These are phyloP conservation scores for Drosophila pseudoananassae DNA, from an alignment of 1,140 invertebrate species.

Conservation along the genomic window DNA sequence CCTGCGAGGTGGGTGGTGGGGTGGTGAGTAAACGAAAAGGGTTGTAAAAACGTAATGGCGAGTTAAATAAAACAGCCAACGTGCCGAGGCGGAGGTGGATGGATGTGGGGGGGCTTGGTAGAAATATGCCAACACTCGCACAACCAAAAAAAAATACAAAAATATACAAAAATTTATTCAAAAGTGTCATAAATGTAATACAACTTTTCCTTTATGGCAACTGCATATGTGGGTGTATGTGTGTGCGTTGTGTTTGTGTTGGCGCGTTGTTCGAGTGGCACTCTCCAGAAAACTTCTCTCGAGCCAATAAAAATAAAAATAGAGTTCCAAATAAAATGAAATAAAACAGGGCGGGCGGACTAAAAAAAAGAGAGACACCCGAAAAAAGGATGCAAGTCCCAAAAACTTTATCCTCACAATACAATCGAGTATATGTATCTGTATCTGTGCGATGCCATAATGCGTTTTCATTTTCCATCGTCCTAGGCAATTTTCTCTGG, in stretches of 20 bases:
- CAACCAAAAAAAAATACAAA: background rate
- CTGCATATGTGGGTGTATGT: slow-evolving; percentile 39
- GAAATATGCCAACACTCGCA: slow-evolving; percentile 36
- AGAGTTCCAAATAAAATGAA: slow-evolving; percentile 61
- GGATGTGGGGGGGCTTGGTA: slow-evolving; percentile 18
- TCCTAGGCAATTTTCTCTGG: slow-evolving; percentile 12
- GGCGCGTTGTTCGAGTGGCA: slow-evolving; percentile 65
- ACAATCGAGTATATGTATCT: background rate
- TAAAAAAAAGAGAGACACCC: slow-evolving; percentile 6
- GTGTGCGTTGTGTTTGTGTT: slow-evolving; percentile 44
- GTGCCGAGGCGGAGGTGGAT: slow-evolving; percentile 17
- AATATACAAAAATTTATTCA: slow-evolving; percentile 43
- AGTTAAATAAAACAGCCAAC: slow-evolving; percentile 75
- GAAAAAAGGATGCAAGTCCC: slow-evolving; percentile 3
- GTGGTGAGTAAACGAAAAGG: slow-evolving; percentile 55
- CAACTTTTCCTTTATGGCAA: slow-evolving; percentile 74
- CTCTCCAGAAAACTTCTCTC: slow-evolving; percentile 44
- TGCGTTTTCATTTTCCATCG: slow-evolving; percentile 23
- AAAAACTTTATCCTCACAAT: slow-evolving; percentile 49
- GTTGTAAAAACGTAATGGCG: slow-evolving; percentile 77
- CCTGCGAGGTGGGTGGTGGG: background rate
- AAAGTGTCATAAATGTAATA: slow-evolving; percentile 80
- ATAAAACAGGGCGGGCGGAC: slow-evolving; percentile 24
- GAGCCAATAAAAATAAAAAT: slow-evolving; percentile 74
- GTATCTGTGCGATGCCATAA: slow-evolving; percentile 1